Conservation (phyloP, 2,113 vertebrate genomes). For the Aphyosemion australe region DNA sequence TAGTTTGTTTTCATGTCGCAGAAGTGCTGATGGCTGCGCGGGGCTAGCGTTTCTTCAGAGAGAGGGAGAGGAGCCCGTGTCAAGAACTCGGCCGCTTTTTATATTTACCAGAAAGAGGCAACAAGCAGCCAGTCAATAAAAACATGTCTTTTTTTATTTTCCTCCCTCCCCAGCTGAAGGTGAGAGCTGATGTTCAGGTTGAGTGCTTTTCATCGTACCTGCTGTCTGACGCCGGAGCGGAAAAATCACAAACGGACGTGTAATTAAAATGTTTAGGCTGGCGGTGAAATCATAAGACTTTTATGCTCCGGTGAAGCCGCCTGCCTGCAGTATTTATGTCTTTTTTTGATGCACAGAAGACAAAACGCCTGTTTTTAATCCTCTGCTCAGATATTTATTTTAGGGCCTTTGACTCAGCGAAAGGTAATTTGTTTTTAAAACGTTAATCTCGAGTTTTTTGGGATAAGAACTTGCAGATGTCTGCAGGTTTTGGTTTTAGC, state of each 20-base stretch:
- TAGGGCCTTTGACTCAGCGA: too few species aligned
- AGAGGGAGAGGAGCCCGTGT: conserved; percentile 39
- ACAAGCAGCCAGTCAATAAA: conserved; percentile 54
- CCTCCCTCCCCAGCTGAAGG: conserved; percentile 19
- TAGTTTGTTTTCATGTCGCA: conserved; percentile 74
- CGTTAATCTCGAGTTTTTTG: too few species aligned
- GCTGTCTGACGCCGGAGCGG: conserved; percentile 26
- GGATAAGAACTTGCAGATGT: too few species aligned
- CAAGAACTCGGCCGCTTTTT: conserved; percentile 48
- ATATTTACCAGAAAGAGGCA: conserved; percentile 44
- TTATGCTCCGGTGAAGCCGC: conserved; percentile 7
- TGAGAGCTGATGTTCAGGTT: conserved; percentile 42
- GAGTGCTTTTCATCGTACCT: conserved; percentile 52
- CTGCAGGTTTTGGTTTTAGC: too few species aligned
- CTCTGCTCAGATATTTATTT: neutral
- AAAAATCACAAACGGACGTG: conserved; percentile 25
- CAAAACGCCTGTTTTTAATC: conserved; percentile 7
- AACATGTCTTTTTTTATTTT: conserved; percentile 14
- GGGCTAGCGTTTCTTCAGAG: conserved; percentile 50
- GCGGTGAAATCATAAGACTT: conserved; percentile 31
- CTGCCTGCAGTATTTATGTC: conserved; percentile 27
- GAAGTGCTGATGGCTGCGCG: conserved; percentile 69
- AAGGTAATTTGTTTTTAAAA: too few species aligned
- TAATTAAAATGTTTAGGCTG: conserved; percentile 39
- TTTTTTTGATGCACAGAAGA: conserved; percentile 11